Evolutionary conservation across 2,113 vertebrate genomes (phyloP), one percentile per base, ranked within the genome.

Genomic region (Trogon melanurus): DNA sequence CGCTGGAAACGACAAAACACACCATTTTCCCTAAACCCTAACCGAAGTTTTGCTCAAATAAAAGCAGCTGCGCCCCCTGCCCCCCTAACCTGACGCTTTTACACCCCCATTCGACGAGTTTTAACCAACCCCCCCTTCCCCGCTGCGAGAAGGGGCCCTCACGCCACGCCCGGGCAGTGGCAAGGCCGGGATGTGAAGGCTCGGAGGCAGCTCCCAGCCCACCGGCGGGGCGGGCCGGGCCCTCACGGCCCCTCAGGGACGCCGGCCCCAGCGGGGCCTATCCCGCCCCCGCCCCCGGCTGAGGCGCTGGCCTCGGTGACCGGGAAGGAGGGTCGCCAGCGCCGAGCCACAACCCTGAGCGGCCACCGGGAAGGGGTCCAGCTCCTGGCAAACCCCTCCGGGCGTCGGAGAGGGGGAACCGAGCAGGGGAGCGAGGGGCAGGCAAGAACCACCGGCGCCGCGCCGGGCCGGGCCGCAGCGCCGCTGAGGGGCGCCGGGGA

Each of bases 141-240:
- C 7, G 4, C 41, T 20, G 23, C 47, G 12, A 60, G 12, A 2
- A 20, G 21, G 12, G 7, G 11, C 32, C 47, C 41, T 47, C 26
- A 1, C 21, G 4, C 44, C 21, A 20, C 2, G 3, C 29, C 36
- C 0, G 78, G 6, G 25, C 62, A 34, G 30, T 0, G 51, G 18
- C 22, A 29, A 11, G 3, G 5, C 32, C 41, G 6, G 9, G 29
- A 1, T 2, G 11, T 25, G 45, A 16, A 45, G 45, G 16, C 50
- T 16, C 41, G 5, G 9, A 1, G 8, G 13, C 6, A 45, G 22
- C 45, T 4, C n/a, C 3, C 19, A 2, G 19, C 9, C 2, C 69
- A 11, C 9, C 51, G 5, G 2, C 3, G 4, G 10, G 14, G 5
- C 25, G 3, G 4, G 9, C 23, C 20, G 5, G 16, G 15, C 34